These are phyloP conservation scores for Coracias cyanogaster DNA, from an alignment of 2,797 vertebrate species.

Conservation along the genomic window DNA sequence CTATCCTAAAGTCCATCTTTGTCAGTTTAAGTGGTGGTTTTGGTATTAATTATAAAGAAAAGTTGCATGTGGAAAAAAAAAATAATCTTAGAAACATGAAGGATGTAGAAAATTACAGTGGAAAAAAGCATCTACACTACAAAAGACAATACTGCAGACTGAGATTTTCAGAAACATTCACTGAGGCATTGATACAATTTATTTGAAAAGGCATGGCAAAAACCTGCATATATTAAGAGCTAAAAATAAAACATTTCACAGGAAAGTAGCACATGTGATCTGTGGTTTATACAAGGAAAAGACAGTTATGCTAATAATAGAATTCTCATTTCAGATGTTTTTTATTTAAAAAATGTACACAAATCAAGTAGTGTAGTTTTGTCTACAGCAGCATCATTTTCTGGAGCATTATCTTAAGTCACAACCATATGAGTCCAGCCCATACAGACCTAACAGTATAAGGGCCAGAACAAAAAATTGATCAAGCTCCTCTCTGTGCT, in stretches of 20 bases:
- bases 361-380: background rate
- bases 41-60: slow-evolving; percentile 4
- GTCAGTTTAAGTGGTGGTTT: background rate
- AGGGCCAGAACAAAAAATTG: background rate
- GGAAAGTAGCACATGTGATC: background rate
- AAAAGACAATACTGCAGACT: background rate
- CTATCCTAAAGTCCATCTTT: background rate
- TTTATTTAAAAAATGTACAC: slow-evolving; percentile 7
- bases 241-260: slow-evolving; percentile 41
- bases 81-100: background rate
- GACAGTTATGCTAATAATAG: background rate
- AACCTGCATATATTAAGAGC: background rate
- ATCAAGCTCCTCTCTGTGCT: background rate
- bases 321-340: background rate
- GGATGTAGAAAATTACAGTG: background rate
- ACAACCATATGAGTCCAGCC: background rate
- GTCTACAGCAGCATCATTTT: background rate
- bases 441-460: background rate
- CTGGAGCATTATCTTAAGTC: background rate
- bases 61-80: background rate
- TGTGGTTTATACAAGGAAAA: background rate
- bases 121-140: background rate
- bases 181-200: background rate
- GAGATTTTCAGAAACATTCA: background rate
- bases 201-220: slow-evolving; percentile 16